Conservation (phyloP, 1,140 invertebrate species). For the Agraylea sexmaculata region DNA sequence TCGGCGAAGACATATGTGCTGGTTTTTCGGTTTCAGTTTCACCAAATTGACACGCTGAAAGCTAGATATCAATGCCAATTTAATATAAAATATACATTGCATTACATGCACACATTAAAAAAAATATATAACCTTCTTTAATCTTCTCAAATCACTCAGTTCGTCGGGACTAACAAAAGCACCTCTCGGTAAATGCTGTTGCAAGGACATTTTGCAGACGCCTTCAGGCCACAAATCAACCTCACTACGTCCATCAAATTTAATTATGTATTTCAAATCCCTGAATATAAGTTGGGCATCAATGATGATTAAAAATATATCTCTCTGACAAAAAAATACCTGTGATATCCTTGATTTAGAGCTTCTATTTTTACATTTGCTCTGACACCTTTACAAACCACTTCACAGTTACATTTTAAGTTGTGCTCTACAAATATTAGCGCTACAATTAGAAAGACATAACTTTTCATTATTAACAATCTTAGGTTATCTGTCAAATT, state of each 20-base stretch:
- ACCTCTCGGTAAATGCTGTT: slow-evolving; percentile 17
- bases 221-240: slow-evolving; percentile 19
- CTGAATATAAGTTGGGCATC: slow-evolving; percentile 20
- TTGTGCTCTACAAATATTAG: too few relatives aligned
- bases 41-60: slow-evolving; percentile 23
- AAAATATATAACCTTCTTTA: slow-evolving; percentile 13
- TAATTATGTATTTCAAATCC: slow-evolving; percentile 28
- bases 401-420: too few relatives aligned
- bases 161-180: slow-evolving; percentile 19
- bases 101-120: slow-evolving; percentile 1
- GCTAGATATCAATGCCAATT: too few relatives aligned
- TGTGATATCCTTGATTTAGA: slow-evolving; percentile 32
- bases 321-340: slow-evolving; percentile 19
- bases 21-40: slow-evolving; percentile 29
- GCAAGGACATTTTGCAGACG: slow-evolving; percentile 23
- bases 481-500: too few relatives aligned
- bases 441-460: too few relatives aligned
- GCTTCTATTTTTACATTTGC: slow-evolving; percentile 24
- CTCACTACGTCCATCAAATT: slow-evolving; percentile 19
- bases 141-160: slow-evolving; percentile 16
- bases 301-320: slow-evolving; percentile 5
- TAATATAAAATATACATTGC: neutral
- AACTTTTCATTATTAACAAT: too few relatives aligned
- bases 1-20: slow-evolving; percentile 25
- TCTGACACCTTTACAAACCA: too few relatives aligned